Evolutionary conservation across 2,797 vertebrate species (phyloP), one percentile per base, ranked within the genome.

Genomic region (Epinephelus coioides): DNA sequence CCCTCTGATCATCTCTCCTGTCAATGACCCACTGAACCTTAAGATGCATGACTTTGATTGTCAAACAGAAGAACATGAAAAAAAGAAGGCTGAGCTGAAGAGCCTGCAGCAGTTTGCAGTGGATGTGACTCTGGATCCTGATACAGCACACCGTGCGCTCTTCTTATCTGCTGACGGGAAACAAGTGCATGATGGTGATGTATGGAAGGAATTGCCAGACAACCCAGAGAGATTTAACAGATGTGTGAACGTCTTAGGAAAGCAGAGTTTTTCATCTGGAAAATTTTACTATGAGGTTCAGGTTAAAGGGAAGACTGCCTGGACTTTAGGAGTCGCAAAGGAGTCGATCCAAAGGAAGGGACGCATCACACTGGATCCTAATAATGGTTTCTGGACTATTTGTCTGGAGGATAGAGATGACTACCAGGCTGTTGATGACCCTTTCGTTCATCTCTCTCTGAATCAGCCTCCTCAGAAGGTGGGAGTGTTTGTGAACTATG

Each of bases 131-230:
- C 61, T 81, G 70, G 70, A 85, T 63, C 65, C 62, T 0, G 38
- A 68, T 0, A 78, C 79, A 2, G 75, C 79, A 0, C 79, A 75
- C 64, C 56, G 71, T 4, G 11, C 17, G 1, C 79, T 84, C 34
- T 4, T 40, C n/a, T 38, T 84, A 25, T 79, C 77, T 1, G 67
- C 53, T 2, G 82, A 84, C 1, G 17, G 67, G 1, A 69, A 76
- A 17, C 77, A 21, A 19, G 82, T 72, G 0, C 53, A 54, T 19
- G 15, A 17, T 1, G 21, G 46, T 3, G 47, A 69, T 0, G 47
- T 3, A 0, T n/a, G 47, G 67, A 59, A 43, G 2, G 2, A 27
- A 3, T 27, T 55, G 6, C 27, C 27, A 4, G 1, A 65, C 10
- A 62, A 3, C 19, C 2, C 50, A 2, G 23, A 59, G 21, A 50